Base-by-base conservation (phyloP, 2,888 invertebrate genomes). In the Himalopsyche japonica region DNA sequence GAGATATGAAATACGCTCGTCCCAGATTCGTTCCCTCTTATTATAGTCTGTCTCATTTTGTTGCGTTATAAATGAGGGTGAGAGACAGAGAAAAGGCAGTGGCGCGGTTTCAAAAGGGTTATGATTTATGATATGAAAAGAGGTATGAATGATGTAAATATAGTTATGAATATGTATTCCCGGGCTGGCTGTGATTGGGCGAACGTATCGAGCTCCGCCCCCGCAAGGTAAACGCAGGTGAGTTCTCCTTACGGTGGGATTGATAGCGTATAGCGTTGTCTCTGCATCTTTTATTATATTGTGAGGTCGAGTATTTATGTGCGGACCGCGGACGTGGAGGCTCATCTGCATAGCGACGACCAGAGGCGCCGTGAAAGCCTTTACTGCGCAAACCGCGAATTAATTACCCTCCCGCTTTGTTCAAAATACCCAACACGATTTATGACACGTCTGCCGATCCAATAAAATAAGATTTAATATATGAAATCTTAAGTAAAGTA, bases 111-210 rank as follows among this genome's bases (percentile, higher is more conserved):
- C 24, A 82, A 80, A 83, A 85, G 85, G 92, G 92, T 92, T 92
- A 92, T 92, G 92, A 92, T 91, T 92, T 92, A 92, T 92, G 92
- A 92, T 90, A 92, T 70, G 70, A 70, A 70, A 70, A 70, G 70
- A 70, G 91, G 91, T 91, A 90, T 90, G 91, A 90, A 88, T 89
- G 91, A 64, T 92, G 90, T 92, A 92, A 92, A 92, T 92, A 92
- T 91, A 91, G 91, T 92, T 92, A 92, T 92, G 92, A 92, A 92
- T 92, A 92, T 92, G 91, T 91, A 84, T 84, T 89, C 90, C 89
- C 91, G 89, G 90, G 90, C 88, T 90, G 88, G 90, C 92, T 90
- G 91, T 90, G 90, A 92, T 92, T 92, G 92, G 92, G 89, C 90
- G 92, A 90, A 90, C 90, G 90, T 89, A 90, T 90, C 88, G 89